Percentiles rank a stretch among this genome's conserved stretches.
Conservation (phyloP, 2,797 vertebrate genomes). For the Protosalanx chinensis region DNA sequence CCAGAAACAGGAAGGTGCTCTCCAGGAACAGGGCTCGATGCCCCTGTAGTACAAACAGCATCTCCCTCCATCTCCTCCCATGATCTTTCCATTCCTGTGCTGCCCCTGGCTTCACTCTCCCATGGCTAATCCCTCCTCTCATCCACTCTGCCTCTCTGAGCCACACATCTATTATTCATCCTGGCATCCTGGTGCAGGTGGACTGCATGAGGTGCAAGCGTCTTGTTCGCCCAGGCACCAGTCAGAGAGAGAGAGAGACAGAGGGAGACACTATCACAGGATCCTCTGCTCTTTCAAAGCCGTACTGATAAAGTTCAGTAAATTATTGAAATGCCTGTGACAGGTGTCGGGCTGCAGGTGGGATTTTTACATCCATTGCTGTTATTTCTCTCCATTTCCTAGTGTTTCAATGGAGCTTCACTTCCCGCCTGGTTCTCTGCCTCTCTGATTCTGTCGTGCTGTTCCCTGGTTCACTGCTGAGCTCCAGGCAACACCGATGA, state of each 20-base stretch:
- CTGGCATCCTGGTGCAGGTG: conserved; percentile 33
- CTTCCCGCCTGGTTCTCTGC: conserved; percentile 40
- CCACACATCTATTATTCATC: conserved; percentile 53
- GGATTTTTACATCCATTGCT: conserved; percentile 48
- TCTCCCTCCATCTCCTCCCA: neutral
- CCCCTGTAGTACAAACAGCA: neutral
- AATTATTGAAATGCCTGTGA: conserved; percentile 56
- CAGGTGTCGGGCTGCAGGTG: conserved; percentile 65
- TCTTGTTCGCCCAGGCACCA: conserved; percentile 43
- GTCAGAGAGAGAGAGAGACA: conserved; percentile 32
- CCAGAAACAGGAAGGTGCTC: no score
- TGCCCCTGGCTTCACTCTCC: conserved; percentile 5
- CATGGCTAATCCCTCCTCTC: conserved; percentile 16
- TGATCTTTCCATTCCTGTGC: neutral
- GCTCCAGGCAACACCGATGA: conserved; percentile 43
- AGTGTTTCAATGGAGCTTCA: conserved; percentile 44
- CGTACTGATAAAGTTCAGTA: conserved; percentile 40
- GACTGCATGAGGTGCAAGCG: conserved; percentile 20
- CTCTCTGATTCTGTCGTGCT: conserved; percentile 35
- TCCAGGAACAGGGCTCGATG: no score
- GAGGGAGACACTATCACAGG: conserved; percentile 28
- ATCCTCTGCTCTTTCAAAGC: conserved; percentile 40
- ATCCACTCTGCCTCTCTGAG: conserved; percentile 28
- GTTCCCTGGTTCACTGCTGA: conserved; percentile 44
- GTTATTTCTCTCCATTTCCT: conserved; percentile 35